Evolutionary conservation across 1,140 invertebrate genomes (phyloP).

Genomic region (Drosophila watanabei): DNA sequence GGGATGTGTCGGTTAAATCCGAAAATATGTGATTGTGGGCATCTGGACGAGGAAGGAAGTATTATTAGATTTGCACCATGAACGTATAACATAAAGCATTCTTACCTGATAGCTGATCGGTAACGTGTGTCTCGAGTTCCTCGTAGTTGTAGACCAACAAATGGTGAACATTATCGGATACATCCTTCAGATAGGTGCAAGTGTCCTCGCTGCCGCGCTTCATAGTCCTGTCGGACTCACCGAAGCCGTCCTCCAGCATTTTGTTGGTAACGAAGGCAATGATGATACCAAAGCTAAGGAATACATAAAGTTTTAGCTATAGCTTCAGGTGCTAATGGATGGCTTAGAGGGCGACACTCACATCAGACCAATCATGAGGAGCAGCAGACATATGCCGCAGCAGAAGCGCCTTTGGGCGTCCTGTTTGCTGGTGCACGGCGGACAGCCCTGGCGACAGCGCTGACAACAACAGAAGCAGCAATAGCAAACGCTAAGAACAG

Average conservation of each 20-base stretch:
- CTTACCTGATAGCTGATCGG: constrained; percentile 88
- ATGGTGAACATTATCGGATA: constrained; percentile 88
- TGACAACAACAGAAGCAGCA: constrained; percentile 95
- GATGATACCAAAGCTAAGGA: constrained; percentile 89
- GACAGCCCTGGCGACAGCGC: constrained; percentile 90
- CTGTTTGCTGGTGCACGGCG: constrained; percentile 92
- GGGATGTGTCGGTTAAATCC: constrained; percentile 90
- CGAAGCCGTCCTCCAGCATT: constrained; percentile 90
- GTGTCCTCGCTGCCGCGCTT: constrained; percentile 88
- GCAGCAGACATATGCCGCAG: constrained; percentile 90
- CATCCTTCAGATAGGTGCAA: constrained; percentile 89
- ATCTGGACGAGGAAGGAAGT: constrained; percentile 35
- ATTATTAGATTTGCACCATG: not conserved
- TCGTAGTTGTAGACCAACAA: constrained; percentile 90
- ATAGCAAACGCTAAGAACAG: constrained; percentile 88
- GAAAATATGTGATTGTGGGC: constrained; percentile 87
- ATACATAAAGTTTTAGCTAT: not conserved
- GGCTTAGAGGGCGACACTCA: constrained; percentile 86
- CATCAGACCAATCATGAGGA: constrained; percentile 91
- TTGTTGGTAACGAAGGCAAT: constrained; percentile 95
- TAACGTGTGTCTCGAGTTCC: constrained; percentile 89
- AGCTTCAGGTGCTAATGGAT: too few species aligned
- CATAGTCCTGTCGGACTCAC: constrained; percentile 87
- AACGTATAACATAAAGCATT: not conserved
- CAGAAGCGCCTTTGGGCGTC: constrained; percentile 92